phyloP scores from a whole-genome alignment of 2,888 invertebrate species.

The Ichneumon xanthorius region DNA sequence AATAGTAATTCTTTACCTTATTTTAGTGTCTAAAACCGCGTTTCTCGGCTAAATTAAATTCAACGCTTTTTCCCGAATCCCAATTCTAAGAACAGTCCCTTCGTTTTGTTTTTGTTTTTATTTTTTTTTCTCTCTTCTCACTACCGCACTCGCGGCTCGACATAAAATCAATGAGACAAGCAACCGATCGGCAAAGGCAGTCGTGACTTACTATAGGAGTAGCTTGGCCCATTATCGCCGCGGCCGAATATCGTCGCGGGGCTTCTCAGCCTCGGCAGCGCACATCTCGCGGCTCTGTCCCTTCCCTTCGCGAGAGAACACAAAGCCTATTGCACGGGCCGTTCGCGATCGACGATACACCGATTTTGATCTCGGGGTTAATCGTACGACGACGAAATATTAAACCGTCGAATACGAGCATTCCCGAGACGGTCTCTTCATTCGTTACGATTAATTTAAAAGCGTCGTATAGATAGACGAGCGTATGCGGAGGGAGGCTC shows the following conservation, averaged over 20 bases:
- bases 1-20: not conserved
- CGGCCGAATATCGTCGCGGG: constrained; percentile 58
- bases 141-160: not conserved
- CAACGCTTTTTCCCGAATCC: not conserved
- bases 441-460: constrained; percentile 62
- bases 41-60: not conserved
- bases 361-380: constrained; percentile 59
- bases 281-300: not conserved
- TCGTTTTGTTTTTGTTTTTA: not conserved
- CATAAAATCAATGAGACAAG: constrained; percentile 18
- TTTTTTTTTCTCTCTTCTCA: not conserved
- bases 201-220: constrained; percentile 36
- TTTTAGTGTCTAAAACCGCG: not conserved
- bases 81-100: not conserved
- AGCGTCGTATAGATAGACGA: constrained; percentile 2
- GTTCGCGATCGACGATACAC: constrained; percentile 8
- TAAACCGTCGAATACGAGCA: constrained; percentile 56
- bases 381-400: constrained; percentile 61
- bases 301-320: constrained; percentile 7
- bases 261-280: constrained; percentile 31
- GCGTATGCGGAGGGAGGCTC: not conserved
- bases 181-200: constrained; percentile 51
- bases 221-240: constrained; percentile 60
- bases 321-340: not conserved
- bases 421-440: constrained; percentile 15